Base-by-base conservation (phyloP, 2,797 vertebrate species). In the Orientallactaga sibirica region DNA sequence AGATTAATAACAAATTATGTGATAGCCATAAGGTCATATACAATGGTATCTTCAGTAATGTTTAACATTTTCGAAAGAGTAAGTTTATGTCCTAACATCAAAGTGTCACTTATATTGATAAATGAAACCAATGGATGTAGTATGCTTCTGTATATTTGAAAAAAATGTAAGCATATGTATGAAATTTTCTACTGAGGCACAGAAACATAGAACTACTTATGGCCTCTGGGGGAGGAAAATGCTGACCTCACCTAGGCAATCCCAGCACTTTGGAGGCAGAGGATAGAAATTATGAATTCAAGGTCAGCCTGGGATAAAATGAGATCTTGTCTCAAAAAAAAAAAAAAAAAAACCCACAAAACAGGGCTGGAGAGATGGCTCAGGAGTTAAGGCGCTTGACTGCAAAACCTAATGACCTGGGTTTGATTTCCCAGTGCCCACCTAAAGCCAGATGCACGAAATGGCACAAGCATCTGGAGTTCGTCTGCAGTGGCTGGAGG, bases 61-160 rank as follows among this genome's bases (percentile, higher is more conserved):
- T 86, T 79, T 75, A 88, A 68, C 27, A 62, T 71, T 91, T 87
- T 88, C 62, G 86, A 94, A 94, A 71, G 22, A 43, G 64, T 37
- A 14, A 83, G 68, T 93, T 0, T 41, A 64, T 78, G 11, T 75
- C 22, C 29, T 82, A 92, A 66, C 66, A 90, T 70, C n/a, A 20
- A 85, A 84, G 68, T 58, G 58, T 77, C 19, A 93, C n/a, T 48
- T 85, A 52, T 16, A 74, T 0, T 67, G 43, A 70, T 37, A 92
- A 85, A 78, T 58, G 9, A 11, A 91, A 88, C 11, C 18, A 91
- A 9, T 52, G 43, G 79, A 20, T 85, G 15, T 20, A 91, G 27
- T n/a, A 52, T 76, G 27, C 8, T 43, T 75, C 25, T 75, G 22
- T 29, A 4, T 67, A 24, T 43, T 16, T 80, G 7, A 58, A 58